phyloP scores from a whole-genome alignment of 30 jellyfish, hydroid and myxozoan species.

The Hydractinia echinata region DNA sequence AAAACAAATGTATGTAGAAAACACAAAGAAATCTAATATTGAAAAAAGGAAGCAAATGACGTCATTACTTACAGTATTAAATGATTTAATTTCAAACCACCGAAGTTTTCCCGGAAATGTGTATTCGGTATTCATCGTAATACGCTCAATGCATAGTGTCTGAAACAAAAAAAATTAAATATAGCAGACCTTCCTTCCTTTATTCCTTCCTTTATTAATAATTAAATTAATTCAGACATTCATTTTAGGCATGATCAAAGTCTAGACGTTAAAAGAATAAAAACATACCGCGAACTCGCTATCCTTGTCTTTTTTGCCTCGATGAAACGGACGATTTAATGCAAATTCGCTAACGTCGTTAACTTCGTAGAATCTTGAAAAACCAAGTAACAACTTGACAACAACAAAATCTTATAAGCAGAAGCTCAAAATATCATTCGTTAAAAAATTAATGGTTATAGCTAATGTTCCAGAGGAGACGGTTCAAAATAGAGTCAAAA shows the following conservation, averaged over 20 bases:
- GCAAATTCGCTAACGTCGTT: constrained; percentile 91
- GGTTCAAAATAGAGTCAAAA: no score
- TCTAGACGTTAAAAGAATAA: not conserved
- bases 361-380: constrained; percentile 81
- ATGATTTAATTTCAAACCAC: constrained; percentile 81
- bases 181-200: no score
- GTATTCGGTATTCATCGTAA: constrained; percentile 74
- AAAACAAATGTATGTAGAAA: no score
- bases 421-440: no score
- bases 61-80: constrained; percentile 42
- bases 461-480: no score
- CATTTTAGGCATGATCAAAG: not conserved
- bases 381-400: not conserved
- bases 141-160: constrained; percentile 83
- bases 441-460: no score
- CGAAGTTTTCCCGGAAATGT: constrained; percentile 93
- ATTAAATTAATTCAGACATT: not conserved
- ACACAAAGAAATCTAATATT: no score
- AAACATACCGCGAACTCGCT: constrained; percentile 84
- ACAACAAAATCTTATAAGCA: not conserved
- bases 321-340: constrained; percentile 73
- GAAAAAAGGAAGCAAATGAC: no score
- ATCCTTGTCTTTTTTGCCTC: constrained; percentile 85
- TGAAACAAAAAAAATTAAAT: not conserved
- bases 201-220: not conserved